Evolutionary conservation across 1,140 invertebrate genomes (phyloP), one percentile per base, ranked within the genome.

Genomic region (Planococcus citri): DNA sequence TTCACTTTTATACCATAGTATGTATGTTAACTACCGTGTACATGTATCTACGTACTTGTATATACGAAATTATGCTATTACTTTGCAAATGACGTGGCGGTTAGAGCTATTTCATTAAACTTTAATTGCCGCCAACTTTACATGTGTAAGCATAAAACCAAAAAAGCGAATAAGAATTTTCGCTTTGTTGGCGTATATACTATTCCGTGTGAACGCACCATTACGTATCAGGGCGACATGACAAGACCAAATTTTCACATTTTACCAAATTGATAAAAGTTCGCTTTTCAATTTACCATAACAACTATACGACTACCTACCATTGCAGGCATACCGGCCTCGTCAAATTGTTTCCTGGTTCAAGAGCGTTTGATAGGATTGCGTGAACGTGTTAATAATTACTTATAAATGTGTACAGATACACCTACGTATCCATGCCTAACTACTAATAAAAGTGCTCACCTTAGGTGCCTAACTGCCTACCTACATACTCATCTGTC

Each of bases 1-100:
- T 64, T 64, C 60, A 27, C 14, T 64, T 51, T 51, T 51, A 51
- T 51, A 51, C 41, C 41, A 33, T 33, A 51, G n/a, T n/a, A n/a
- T n/a, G n/a, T n/a, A n/a, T n/a, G n/a, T n/a, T n/a, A n/a, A n/a
- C 41, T 51, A 51, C 41, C 41, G 17, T n/a, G 41, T 51, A 20
- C n/a, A n/a, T n/a, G n/a, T n/a, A n/a, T n/a, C n/a, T n/a, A n/a
- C n/a, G n/a, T n/a, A n/a, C n/a, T n/a, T n/a, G n/a, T n/a, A n/a
- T n/a, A n/a, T 14, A 51, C n/a, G 41, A 51, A 6, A 51, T 51
- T 51, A 51, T n/a, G 41, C 41, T n/a, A 51, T 51, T 37, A 37
- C 33, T 37, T 37, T 51, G 41, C 41, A 51, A 51, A 51, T 51
- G 41, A 51, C 41, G 41, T 51, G 41, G 41, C 41, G 41, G 41